Base-by-base conservation (phyloP, 2,797 vertebrate species). In the Girardinus metallicus region DNA sequence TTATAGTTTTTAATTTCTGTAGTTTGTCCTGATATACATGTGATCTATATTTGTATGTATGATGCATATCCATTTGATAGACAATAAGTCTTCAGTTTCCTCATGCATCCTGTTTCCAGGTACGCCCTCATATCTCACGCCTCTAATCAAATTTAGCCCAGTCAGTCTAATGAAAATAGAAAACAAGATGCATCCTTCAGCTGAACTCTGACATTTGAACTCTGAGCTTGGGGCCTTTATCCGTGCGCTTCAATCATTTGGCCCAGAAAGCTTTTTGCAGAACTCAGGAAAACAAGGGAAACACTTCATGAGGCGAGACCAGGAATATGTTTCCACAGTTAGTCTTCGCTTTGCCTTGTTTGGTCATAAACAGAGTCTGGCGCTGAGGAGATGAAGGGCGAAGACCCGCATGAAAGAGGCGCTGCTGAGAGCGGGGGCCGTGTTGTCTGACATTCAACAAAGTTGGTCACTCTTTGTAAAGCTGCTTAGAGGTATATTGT, bases 381-480 rank as follows among this genome's bases (percentile, higher is more conserved):
- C 71, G 36, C 80, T 66, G 77, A 68, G 80, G 76, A 87, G 89
- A 84, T 75, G 73, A 88, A 86, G 82, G 80, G 79, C 43, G 73
- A 75, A 80, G 88, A 89, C 82, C 89, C 73, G 43, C 78, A 90
- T 85, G 78, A 91, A 91, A 92, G 82, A 85, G 90, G 41, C 74
- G 78, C 81, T 74, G 66, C 31, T 36, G 66, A 84, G 75, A 84
- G 73, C 76, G 66, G 16, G 16, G 9, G 43, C 74, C 82, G 80
- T 31, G 7, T 73, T 53, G 47, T 79, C 78, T 87, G 73, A 80
- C 76, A 57, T 36, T 60, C 57, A 82, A 79, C 77, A 26, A 41
- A 79, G 21, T 55, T 81, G 41, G 73, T 43, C 41, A 5, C 49
- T 74, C 57, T 2, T 83, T 80, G 26, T 39, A 26, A 68, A 68